Percentiles rank a stretch among this genome's conserved stretches.
phyloP scores from a whole-genome alignment of 2,113 vertebrate species.

The Hippolais icterina region DNA sequence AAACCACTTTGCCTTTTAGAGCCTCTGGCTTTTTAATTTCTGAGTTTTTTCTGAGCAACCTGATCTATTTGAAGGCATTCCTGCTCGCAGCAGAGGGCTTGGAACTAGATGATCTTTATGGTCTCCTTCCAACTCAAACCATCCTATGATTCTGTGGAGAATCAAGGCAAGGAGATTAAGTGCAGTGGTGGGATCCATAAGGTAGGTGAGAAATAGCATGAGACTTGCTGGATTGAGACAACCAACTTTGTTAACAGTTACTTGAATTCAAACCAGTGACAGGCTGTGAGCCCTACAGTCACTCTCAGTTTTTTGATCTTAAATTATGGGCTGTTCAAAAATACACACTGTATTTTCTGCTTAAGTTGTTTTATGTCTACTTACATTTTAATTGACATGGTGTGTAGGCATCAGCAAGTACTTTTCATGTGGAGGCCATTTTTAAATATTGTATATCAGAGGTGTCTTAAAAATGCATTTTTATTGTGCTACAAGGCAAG shows the following conservation, averaged over 20 bases:
- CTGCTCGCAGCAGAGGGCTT: background rate
- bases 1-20: background rate
- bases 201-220: background rate
- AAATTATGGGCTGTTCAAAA: slow-evolving; percentile 1
- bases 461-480: background rate
- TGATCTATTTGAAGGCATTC: background rate
- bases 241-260: background rate
- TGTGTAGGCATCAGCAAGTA: background rate
- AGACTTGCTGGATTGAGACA: background rate
- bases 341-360: background rate
- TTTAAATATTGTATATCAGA: background rate
- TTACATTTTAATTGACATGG: background rate
- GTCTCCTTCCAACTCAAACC: background rate
- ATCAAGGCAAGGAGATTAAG: background rate
- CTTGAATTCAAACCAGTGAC: background rate
- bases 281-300: background rate
- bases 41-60: background rate
- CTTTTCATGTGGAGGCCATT: background rate
- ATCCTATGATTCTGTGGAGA: background rate
- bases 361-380: slow-evolving; percentile 16
- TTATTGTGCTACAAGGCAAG: background rate
- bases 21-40: background rate
- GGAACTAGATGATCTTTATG: background rate
- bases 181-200: background rate
- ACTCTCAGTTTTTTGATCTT: slow-evolving; percentile 8